phyloP scores from a whole-genome alignment of 2,797 vertebrate genomes.

The Huso huso region DNA sequence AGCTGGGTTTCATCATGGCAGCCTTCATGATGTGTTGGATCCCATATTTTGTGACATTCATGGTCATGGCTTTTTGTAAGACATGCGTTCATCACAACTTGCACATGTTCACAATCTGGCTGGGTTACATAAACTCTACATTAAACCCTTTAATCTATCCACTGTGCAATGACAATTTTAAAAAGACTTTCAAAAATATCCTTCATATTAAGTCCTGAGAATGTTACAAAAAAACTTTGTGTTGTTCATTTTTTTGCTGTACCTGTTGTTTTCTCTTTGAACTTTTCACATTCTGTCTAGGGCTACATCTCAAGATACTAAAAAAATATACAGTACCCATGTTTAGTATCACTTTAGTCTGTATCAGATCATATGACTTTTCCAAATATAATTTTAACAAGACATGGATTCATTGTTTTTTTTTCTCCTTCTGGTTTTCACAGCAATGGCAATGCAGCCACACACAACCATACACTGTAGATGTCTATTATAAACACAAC shows the following conservation, averaged over 20 bases:
- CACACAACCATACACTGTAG: no score
- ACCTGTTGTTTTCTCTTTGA: neutral
- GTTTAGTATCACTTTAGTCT: no score
- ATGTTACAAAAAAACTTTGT: neutral
- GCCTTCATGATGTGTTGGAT: conserved; percentile 92
- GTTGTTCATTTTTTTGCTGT: neutral
- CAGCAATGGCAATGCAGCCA: no score
- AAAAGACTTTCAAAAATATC: conserved; percentile 86
- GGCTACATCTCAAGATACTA: no score
- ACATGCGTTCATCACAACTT: conserved; percentile 61
- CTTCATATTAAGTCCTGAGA: conserved; percentile 46
- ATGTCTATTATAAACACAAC: no score
- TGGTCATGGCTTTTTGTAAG: conserved; percentile 78
- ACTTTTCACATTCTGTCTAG: neutral
- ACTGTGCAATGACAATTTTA: conserved; percentile 90
- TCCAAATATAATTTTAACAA: no score
- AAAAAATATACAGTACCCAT: no score
- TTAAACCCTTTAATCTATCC: conserved; percentile 93
- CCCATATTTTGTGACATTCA: conserved; percentile 87
- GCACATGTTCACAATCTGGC: conserved; percentile 90
- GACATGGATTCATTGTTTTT: no score
- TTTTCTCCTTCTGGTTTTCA: no score
- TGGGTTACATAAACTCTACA: conserved; percentile 93
- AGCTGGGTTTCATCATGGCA: conserved; percentile 86
- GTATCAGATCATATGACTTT: no score